phyloP scores from a whole-genome alignment of 2,113 vertebrate species.

The Leiothrix lutea region DNA sequence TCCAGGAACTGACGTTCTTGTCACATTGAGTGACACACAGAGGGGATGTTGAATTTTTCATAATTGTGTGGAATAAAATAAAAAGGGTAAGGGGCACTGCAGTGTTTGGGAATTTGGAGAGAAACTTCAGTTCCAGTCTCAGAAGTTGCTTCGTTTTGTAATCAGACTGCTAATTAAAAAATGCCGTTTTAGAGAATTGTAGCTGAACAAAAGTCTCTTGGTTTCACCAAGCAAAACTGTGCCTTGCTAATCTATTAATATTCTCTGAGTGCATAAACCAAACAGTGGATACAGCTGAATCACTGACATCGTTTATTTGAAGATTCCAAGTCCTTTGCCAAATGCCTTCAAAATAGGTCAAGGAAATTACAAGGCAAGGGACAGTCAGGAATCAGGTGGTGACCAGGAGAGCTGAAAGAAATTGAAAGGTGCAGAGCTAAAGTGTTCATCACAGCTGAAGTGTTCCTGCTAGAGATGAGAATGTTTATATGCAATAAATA shows the following conservation, averaged over 20 bases:
- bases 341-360: neutral
- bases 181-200: neutral
- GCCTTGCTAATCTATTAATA: neutral
- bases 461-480: neutral
- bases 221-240: neutral
- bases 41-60: neutral
- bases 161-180: neutral
- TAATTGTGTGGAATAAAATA: neutral
- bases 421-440: neutral
- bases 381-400: neutral
- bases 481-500: neutral
- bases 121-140: neutral
- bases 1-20: constrained; percentile 46
- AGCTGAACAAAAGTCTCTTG: neutral
- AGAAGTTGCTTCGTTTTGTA: neutral
- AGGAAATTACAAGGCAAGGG: neutral
- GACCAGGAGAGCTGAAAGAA: neutral
- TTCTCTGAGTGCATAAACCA: neutral
- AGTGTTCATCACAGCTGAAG: neutral
- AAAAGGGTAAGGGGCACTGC: neutral
- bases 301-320: neutral
- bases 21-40: neutral
- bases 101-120: neutral
- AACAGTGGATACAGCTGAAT: neutral
- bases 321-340: constrained; percentile 1